Base-by-base conservation (phyloP, 2,113 vertebrate species). In the Pimephales promelas region DNA sequence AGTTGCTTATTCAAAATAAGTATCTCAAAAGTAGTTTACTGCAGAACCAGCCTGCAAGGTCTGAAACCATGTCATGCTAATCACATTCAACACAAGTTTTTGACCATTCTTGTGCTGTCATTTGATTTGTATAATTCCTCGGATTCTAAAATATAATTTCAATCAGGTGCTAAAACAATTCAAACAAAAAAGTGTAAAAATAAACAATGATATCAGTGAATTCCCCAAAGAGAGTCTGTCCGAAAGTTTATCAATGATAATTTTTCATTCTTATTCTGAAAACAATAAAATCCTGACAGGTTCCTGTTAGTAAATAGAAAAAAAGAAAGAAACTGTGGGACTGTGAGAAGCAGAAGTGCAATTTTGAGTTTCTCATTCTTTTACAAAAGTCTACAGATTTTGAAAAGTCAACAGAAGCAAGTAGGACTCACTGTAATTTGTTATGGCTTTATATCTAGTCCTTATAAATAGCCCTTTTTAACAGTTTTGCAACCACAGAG, bases 381-480 rank as follows among this genome's bases (percentile, higher is more conserved):
- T 16, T 34, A 72, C 47, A 83, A 72, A 34, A 57, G 34, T 59
- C 20, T 47, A 16, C 59, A 66, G 45, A 47, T 49, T 49, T 16
- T 49, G 47, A 47, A 47, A 47, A 49, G 47, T 49, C 47, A 5
- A 16, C 47, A 49, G 13, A 49, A 13, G 34, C 59, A 18, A 71
- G 10, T 3, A 70, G 8, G 16, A 13, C 49, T 72, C 40, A n/a
- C 26, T 72, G 40, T 79, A 70, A 22, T 34, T 75, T 79, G 83
- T 61, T 59, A 11, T 71, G 52, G 52, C 54, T 40, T 45, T 79
- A 54, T 18, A 62, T 74, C 62, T 5, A 74, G 34, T 1, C 3
- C 11, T 72, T 79, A 64, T 79, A 52, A 86, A 86, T 62, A 72
- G 49, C 10, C 16, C 3, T 43, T 75, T 81, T 75, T 62, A 82